phyloP scores from a whole-genome alignment of 64 coral and sea anemone species.

The Porites australiensis region DNA sequence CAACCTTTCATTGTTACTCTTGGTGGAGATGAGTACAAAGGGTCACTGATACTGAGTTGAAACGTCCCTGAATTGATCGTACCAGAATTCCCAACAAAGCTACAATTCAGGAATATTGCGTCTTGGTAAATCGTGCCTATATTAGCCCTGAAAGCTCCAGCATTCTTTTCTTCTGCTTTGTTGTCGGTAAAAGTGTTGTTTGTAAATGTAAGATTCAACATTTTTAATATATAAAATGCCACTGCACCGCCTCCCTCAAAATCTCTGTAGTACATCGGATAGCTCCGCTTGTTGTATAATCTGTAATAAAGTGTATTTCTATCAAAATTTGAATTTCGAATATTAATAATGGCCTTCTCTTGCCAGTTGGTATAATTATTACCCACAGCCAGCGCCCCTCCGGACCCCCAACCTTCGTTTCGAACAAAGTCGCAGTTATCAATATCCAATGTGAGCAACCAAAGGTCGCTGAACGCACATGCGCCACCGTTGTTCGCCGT shows the following conservation, averaged over 20 bases:
- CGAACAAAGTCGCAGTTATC: constrained; percentile 1
- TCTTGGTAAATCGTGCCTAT: neutral
- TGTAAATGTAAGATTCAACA: neutral
- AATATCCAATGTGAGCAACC: neutral
- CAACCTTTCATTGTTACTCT: neutral
- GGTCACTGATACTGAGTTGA: neutral
- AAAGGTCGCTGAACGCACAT: neutral
- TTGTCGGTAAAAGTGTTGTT: constrained; percentile 21
- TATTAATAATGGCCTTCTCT: neutral
- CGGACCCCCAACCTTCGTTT: neutral
- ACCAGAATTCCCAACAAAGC: neutral
- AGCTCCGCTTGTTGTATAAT: neutral
- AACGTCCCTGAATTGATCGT: neutral
- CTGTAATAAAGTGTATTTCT: neutral
- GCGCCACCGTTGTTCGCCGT: neutral
- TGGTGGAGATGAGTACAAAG: neutral
- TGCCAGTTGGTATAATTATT: neutral
- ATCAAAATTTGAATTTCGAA: neutral
- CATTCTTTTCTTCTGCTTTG: neutral
- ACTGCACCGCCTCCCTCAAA: neutral
- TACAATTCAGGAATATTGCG: neutral
- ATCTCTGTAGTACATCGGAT: too few species aligned
- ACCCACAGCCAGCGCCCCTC: neutral
- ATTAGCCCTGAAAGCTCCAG: neutral
- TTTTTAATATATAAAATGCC: neutral